Conservation (phyloP, 2,797 vertebrate species). For the Rhabdomys pumilio region DNA sequence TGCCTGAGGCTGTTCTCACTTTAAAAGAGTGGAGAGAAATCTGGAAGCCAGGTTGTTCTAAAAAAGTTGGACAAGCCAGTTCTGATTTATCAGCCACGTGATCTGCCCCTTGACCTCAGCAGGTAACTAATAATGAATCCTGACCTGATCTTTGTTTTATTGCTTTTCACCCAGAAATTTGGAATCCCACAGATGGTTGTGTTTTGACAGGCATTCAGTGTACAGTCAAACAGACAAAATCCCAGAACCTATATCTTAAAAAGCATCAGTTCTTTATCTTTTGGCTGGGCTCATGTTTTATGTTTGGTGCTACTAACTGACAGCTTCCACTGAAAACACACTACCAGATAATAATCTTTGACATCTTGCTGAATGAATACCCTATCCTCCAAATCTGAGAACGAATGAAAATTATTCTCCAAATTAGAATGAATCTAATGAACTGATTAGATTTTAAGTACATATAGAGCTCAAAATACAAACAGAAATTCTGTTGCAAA, state of each 20-base stretch:
- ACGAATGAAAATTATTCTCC: neutral
- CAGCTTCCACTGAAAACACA: constrained; percentile 33
- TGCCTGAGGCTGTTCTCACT: constrained; percentile 66
- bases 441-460: neutral
- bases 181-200: constrained; percentile 81
- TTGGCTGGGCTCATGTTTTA: constrained; percentile 56
- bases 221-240: constrained; percentile 64
- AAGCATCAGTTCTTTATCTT: constrained; percentile 66
- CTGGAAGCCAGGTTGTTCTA: constrained; percentile 87
- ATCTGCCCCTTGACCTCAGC: constrained; percentile 83
- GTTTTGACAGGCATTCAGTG: constrained; percentile 79
- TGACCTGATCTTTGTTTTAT: constrained; percentile 84
- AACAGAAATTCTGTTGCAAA: constrained; percentile 13
- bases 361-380: neutral
- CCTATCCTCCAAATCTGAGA: neutral
- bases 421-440: neutral
- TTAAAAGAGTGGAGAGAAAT: constrained; percentile 78
- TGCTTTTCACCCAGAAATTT: constrained; percentile 76
- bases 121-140: constrained; percentile 83
- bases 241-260: constrained; percentile 65
- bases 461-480: constrained; percentile 6
- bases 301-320: constrained; percentile 2
- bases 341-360: neutral
- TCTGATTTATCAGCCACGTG: constrained; percentile 84
- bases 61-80: constrained; percentile 59